Base-by-base conservation (phyloP, 2,888 invertebrate genomes). In the Lycaena phlaeas region DNA sequence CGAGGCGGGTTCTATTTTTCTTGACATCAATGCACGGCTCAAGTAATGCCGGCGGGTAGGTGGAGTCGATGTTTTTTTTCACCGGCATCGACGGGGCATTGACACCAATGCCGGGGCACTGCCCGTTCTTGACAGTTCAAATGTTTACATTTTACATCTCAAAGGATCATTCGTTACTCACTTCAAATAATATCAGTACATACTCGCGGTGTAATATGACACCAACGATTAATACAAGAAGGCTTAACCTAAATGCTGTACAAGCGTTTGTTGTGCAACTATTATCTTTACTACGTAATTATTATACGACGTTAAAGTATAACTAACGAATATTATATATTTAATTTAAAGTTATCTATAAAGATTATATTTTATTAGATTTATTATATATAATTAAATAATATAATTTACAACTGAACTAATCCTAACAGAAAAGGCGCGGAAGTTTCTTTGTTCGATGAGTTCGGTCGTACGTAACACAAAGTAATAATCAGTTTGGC, bases 101-200 rank as follows among this genome's bases (percentile, higher is more conserved):
- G 81, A 82, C 82, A 68, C 68, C 61, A 61, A 58, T 62, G 51
- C 59, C 72, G 77, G 82, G 76, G 79, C 82, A 75, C 73, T 79
- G 82, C 60, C 82, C 84, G 82, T 82, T 82, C 84, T 82, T 82
- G 82, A 84, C 81, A 82, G 81, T 81, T 81, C 77, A 81, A 79
- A 81, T 82, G 75, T 81, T 82, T 81, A 78, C 71, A 71, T 71
- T 71, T 61, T 64, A 67, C 68, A 67, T 69, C 69, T 68, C 68
- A 61, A 68, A 71, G 74, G 76, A 77, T 73, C 67, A 66, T 60
- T 53, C 57, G 66, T 61, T 64, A 50, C 61, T 56, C 54, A 63
- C 62, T 67, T 66, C 62, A 43, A 46, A 27, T 30, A 42, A 41
- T 39, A 41, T 45, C 37, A 43, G 40, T 43, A 38, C 36, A n/a